Evolutionary conservation across 2,113 vertebrate species (phyloP).

Genomic region (Spizaetus ornatus): DNA sequence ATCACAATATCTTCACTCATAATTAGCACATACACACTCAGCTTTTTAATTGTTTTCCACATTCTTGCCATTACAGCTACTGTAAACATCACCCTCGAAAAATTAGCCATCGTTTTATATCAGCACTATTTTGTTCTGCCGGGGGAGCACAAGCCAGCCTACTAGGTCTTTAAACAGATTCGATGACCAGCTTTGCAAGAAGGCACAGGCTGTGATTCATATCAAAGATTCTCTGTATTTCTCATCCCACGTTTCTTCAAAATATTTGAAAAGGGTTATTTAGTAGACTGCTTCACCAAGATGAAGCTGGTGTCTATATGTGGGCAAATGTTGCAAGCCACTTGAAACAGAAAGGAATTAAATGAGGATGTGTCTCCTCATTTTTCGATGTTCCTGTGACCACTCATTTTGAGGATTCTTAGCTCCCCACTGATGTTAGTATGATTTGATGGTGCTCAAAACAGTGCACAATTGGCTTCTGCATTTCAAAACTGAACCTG

Average conservation of each 20-base stretch:
- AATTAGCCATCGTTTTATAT: neutral
- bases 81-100: neutral
- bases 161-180: neutral
- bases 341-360: neutral
- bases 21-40: neutral
- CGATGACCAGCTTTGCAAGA: neutral
- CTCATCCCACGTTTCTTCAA: neutral
- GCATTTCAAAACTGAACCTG: neutral
- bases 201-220: neutral
- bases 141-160: neutral
- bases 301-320: neutral
- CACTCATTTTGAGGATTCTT: neutral
- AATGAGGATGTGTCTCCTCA: neutral
- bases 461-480: neutral
- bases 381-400: neutral
- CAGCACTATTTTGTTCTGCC: neutral
- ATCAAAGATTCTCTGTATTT: neutral
- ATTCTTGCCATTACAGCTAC: neutral
- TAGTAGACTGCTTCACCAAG: neutral
- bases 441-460: neutral
- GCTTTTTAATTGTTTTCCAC: neutral
- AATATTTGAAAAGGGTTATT: neutral
- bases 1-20: neutral
- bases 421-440: neutral
- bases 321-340: neutral